Evolutionary conservation across 2,888 invertebrate species (phyloP).

Genomic region (Drosophila picticornis): DNA sequence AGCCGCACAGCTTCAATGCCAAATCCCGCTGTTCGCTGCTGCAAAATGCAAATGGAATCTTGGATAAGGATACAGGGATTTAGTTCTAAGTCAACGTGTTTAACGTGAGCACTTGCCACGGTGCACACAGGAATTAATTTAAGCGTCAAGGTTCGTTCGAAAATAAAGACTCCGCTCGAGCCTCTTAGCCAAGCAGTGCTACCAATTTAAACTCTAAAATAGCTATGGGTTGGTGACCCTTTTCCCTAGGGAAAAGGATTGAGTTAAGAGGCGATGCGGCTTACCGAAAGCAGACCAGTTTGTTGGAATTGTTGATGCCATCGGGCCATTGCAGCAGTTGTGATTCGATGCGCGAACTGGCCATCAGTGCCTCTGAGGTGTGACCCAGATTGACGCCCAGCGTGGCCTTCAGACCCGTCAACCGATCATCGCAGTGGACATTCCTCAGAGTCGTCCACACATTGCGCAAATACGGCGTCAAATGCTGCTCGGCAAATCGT

Average conservation of each 20-base stretch:
- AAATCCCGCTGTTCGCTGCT: slow-evolving; percentile 89
- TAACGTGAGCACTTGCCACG: not conserved
- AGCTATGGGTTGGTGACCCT: not conserved
- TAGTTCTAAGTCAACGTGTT: not conserved
- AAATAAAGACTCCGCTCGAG: not conserved
- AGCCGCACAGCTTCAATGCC: slow-evolving; percentile 94
- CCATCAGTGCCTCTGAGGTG: slow-evolving; percentile 81
- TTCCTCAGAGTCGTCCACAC: slow-evolving; percentile 89
- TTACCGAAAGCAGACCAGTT: slow-evolving; percentile 81
- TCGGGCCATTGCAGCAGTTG: slow-evolving; percentile 84
- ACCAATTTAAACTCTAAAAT: not conserved
- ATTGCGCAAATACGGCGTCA: slow-evolving; percentile 90
- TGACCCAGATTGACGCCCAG: slow-evolving; percentile 82
- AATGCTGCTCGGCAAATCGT: slow-evolving; percentile 92
- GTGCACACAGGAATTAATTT: no score
- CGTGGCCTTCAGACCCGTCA: slow-evolving; percentile 86
- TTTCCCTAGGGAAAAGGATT: not conserved
- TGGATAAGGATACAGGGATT: not conserved
- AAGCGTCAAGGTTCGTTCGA: not conserved
- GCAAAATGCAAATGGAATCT: slow-evolving; percentile 22
- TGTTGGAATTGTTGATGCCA: slow-evolving; percentile 83
- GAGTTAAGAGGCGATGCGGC: not conserved
- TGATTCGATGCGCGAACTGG: slow-evolving; percentile 81
- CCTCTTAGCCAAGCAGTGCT: not conserved
- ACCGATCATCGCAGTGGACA: slow-evolving; percentile 88